These are phyloP conservation scores for Globicephala melas DNA, from an alignment of 2,113 vertebrate genomes.

Conservation along the genomic window DNA sequence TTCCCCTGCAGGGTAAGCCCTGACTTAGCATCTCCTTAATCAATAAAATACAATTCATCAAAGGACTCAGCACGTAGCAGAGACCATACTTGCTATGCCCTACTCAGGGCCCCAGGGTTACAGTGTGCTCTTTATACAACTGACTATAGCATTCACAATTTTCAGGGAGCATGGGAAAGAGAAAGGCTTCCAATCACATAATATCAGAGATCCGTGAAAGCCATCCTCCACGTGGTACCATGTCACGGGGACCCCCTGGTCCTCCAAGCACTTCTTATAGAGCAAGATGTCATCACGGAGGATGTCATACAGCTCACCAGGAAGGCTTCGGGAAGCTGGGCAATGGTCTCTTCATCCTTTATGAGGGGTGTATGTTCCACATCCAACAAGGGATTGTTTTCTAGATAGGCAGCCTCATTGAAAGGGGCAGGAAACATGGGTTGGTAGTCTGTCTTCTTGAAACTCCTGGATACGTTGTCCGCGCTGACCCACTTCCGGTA, in stretches of 20 bases:
- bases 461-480: constrained; percentile 70
- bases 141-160: constrained; percentile 71
- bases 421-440: constrained; percentile 29
- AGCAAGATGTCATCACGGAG: constrained; percentile 87
- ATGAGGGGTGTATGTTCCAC: constrained; percentile 43
- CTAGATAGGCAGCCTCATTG: constrained; percentile 65
- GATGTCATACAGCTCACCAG: constrained; percentile 82
- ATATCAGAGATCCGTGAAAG: constrained; percentile 84
- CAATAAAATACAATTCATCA: background rate
- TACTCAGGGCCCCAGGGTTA: too few relatives aligned
- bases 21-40: background rate
- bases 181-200: constrained; percentile 35
- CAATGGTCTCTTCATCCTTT: constrained; percentile 60
- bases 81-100: background rate
- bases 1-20: rapidly evolving
- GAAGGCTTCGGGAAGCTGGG: constrained; percentile 77
- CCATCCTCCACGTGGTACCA: constrained; percentile 85
- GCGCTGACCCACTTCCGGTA: constrained; percentile 71
- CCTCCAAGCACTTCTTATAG: constrained; percentile 85
- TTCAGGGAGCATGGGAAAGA: constrained; percentile 75
- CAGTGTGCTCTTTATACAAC: constrained; percentile 78
- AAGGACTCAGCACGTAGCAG: too few relatives aligned
- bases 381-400: rapidly evolving
- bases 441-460: constrained; percentile 67
- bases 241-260: constrained; percentile 81